These are phyloP conservation scores for Erpobdella octoculata DNA, from an alignment of 2,888 invertebrate species.

Conservation along the genomic window DNA sequence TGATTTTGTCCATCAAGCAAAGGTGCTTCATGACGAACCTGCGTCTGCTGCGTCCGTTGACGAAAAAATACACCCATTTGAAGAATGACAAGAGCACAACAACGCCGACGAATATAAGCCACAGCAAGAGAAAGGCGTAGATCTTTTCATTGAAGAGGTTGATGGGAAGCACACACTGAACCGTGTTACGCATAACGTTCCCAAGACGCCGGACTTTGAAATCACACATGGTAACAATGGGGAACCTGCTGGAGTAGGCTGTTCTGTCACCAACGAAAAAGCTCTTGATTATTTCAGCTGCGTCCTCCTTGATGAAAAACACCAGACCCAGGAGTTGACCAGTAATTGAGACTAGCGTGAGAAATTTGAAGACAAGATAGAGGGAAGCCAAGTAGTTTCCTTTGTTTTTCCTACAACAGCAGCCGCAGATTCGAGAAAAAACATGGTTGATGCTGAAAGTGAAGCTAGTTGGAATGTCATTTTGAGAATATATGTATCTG, in stretches of 20 bases:
- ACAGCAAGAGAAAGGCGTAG: slow-evolving; percentile 55
- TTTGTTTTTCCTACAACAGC: slow-evolving; percentile 48
- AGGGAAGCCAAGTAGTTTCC: slow-evolving; percentile 55
- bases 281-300: slow-evolving; percentile 54
- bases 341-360: slow-evolving; percentile 47
- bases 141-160: slow-evolving; percentile 46
- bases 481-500: slow-evolving; percentile 37
- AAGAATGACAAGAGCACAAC: slow-evolving; percentile 51
- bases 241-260: slow-evolving; percentile 49
- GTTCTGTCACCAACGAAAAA: slow-evolving; percentile 50
- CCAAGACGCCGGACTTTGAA: slow-evolving; percentile 45
- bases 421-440: slow-evolving; percentile 49
- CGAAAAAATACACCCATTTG: slow-evolving; percentile 48
- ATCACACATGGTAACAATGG: slow-evolving; percentile 52
- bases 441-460: slow-evolving; percentile 48
- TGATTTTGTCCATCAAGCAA: slow-evolving; percentile 34
- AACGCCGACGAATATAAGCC: slow-evolving; percentile 53
- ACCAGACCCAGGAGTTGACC: slow-evolving; percentile 44
- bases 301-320: slow-evolving; percentile 39
- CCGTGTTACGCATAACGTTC: slow-evolving; percentile 54
- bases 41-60: slow-evolving; percentile 32
- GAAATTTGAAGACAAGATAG: slow-evolving; percentile 53
- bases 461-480: slow-evolving; percentile 43
- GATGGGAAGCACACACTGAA: slow-evolving; percentile 51
- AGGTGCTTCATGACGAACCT: slow-evolving; percentile 39